A percentile compares a stretch with the other conserved stretches of the same genome.
Conservation (phyloP, 2,888 invertebrate species). For the Aspidiotus destructor region DNA sequence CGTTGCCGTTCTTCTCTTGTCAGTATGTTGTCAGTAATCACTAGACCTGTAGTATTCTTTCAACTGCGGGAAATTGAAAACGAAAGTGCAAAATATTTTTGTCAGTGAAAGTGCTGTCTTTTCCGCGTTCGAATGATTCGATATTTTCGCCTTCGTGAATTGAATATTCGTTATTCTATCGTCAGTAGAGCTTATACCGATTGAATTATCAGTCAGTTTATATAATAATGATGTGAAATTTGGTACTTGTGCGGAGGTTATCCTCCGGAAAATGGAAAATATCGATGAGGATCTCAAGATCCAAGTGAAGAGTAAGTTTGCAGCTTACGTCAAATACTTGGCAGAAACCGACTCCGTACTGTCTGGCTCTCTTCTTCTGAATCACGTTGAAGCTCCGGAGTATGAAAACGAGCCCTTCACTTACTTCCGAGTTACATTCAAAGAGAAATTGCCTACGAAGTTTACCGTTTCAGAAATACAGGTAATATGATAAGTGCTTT, state of each 20-base stretch:
- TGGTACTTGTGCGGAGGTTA: slow-evolving; percentile 14
- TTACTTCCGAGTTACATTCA: slow-evolving; percentile 10
- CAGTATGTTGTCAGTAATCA: too few species aligned
- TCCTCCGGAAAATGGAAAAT: slow-evolving; percentile 29
- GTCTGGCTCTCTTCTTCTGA: background rate
- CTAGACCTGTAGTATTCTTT: too few species aligned
- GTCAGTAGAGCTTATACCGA: too few species aligned
- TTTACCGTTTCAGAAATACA: slow-evolving; percentile 15
- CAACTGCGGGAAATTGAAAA: too few species aligned
- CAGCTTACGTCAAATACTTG: slow-evolving; percentile 8
- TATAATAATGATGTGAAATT: slow-evolving; percentile 21
- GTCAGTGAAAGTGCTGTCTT: too few species aligned
- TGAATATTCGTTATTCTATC: too few species aligned
- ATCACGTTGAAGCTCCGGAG: slow-evolving; percentile 5
- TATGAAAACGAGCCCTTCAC: background rate
- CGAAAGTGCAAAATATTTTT: too few species aligned
- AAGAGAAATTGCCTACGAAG: background rate
- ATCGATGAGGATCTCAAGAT: slow-evolving; percentile 2
- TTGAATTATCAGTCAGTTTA: too few species aligned
- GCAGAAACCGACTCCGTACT: slow-evolving; percentile 5
- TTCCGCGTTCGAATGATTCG: too few species aligned
- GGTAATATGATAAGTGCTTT: slow-evolving; percentile 3
- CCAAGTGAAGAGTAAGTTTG: slow-evolving; percentile 21
- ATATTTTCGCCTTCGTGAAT: too few species aligned
- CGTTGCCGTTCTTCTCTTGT: too few species aligned